Evolutionary conservation across 1,140 invertebrate species (phyloP), one percentile per base, ranked within the genome.

Genomic region (Zeugodacus cucurbitae): DNA sequence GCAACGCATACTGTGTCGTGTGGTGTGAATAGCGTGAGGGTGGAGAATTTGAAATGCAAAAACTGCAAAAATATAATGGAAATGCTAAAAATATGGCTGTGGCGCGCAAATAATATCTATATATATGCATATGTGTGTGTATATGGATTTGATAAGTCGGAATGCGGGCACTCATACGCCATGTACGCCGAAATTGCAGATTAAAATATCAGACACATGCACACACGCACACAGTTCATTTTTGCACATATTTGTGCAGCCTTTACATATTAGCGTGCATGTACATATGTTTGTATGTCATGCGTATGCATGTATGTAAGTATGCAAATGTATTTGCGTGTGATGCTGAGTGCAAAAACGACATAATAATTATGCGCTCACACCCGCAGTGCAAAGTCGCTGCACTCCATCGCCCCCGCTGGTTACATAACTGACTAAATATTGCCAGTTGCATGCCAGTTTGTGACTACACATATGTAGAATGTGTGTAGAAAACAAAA

Each of bases 331-430:
- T 70, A 34, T 70, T 0, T 70, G 14, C 14, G 41, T 29, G 41
- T 26, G 17, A 20, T 10, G 4, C 1, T 82, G n/a, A 29, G 41
- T 82, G 44, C 74, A 82, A 48, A 82, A 82, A 82, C 41, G 44
- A 82, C 41, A 82, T 82, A 54, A 82, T 82, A 82, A 82, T 82
- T 82, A 82, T 48, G 41, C n/a, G n/a, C 74, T 82, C 41, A 82
- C 74, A 82, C 74, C 41, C 74, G 37, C 41, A 29, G 74, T 26
- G 74, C 32, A 37, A 37, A 74, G 34, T 22, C 34, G 14, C 34
- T 37, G 34, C 34, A 37, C 20, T 74, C 8, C n/a, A 82, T 14
- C 41, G 6, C 41, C 41, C 64, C 74, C 26, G 74, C 74, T 82
- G 10, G 29, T 82, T 82, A 10, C 41, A 22, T 82, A 82, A 22